phyloP scores from a whole-genome alignment of 2,797 vertebrate species.

The Sebastes elongatus region DNA sequence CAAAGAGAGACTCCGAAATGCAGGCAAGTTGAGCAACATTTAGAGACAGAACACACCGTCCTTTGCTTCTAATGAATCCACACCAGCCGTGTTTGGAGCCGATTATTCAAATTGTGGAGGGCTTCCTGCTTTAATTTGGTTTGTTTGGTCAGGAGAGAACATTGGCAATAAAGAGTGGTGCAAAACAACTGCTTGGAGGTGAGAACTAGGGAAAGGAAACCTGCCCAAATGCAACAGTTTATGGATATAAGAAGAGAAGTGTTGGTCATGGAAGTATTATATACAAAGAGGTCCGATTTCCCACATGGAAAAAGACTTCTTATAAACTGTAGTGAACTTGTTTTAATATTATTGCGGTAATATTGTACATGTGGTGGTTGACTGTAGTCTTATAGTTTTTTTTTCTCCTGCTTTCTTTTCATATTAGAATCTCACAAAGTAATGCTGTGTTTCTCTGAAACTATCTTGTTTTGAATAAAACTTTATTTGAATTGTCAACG shows the following conservation, averaged over 20 bases:
- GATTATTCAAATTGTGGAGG: background rate
- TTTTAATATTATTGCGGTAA: background rate
- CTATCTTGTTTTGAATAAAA: too few relatives aligned
- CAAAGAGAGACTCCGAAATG: constrained; percentile 96
- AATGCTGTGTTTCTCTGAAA: background rate
- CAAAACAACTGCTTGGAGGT: background rate
- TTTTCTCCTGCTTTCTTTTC: background rate
- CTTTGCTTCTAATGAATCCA: background rate
- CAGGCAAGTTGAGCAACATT: constrained; percentile 80
- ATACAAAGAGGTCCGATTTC: background rate
- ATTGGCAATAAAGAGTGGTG: background rate
- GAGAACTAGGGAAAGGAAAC: background rate
- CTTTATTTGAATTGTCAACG: background rate
- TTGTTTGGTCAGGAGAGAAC: background rate
- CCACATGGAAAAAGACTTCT: background rate
- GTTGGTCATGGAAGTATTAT: background rate
- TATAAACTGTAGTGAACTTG: background rate
- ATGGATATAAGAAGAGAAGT: background rate
- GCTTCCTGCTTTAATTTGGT: background rate
- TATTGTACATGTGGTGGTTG: background rate
- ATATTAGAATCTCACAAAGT: background rate
- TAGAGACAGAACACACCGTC: background rate
- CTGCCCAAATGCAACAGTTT: background rate
- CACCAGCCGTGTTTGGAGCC: background rate
- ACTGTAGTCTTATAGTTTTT: background rate